A percentile compares a stretch with the other conserved stretches of the same genome.
phyloP scores from a whole-genome alignment of 1,140 invertebrate genomes.

The Sitodiplosis mosellana region DNA sequence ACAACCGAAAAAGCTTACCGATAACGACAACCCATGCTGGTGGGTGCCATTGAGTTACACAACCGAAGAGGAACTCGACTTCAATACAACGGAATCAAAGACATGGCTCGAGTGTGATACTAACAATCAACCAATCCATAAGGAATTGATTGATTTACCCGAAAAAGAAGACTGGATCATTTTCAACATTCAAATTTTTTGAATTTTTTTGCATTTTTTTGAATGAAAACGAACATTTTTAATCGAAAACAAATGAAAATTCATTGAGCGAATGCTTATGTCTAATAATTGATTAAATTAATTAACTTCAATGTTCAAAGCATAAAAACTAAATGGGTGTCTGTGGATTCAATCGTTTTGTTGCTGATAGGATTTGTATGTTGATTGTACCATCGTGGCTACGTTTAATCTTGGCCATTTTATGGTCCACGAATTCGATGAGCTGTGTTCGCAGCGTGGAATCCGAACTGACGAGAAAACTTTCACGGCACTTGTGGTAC shows the following conservation, averaged over 20 bases:
- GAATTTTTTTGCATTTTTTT: no score
- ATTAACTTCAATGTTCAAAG: no score
- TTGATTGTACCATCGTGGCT: conserved; percentile 62
- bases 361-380: conserved; percentile 41
- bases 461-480: conserved; percentile 79
- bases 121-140: conserved; percentile 11
- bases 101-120: conserved; percentile 33
- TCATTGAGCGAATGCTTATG: no score
- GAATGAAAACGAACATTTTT: no score
- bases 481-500: conserved; percentile 63
- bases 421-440: conserved; percentile 87
- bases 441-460: conserved; percentile 69
- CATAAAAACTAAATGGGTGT: no score
- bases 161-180: conserved; percentile 35
- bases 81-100: conserved; percentile 37
- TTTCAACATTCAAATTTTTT: conserved; percentile 40
- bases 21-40: conserved; percentile 23
- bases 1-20: conserved; percentile 4
- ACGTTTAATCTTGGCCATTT: conserved; percentile 63
- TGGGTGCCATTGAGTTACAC: conserved; percentile 45
- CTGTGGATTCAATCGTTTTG: conserved; percentile 14
- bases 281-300: no score
- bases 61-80: conserved; percentile 37
- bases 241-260: no score
- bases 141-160: conserved; percentile 18